Evolutionary conservation across 2,113 vertebrate species (phyloP).

Genomic region (Mastomys natalensis): DNA sequence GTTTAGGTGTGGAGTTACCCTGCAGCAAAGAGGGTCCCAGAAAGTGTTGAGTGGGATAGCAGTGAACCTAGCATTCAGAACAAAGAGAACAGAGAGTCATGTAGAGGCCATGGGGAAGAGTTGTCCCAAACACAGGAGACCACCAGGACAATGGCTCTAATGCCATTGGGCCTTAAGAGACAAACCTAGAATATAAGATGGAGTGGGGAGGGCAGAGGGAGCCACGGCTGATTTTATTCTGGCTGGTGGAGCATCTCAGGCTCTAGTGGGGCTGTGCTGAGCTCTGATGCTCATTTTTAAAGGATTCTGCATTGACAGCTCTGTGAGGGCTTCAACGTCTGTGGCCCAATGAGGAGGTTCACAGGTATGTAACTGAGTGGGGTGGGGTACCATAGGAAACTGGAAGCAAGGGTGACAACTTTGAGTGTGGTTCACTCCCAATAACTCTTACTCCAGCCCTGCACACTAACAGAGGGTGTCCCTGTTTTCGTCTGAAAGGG

Average conservation of each 20-base stretch:
- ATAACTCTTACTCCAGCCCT: not conserved
- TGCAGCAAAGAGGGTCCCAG: not conserved
- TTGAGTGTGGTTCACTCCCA: fast-evolving
- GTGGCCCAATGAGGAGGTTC: not conserved
- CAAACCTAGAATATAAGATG: not conserved
- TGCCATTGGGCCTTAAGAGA: not conserved
- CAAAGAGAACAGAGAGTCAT: not conserved
- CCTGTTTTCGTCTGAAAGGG: not conserved
- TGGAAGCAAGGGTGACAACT: not conserved
- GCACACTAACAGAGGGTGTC: not conserved
- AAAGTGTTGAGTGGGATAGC: not conserved
- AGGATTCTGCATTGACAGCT: not conserved
- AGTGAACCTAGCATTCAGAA: not conserved
- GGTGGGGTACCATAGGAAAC: not conserved
- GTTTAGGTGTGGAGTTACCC: not conserved
- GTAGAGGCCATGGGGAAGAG: not conserved
- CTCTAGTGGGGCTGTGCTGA: not conserved
- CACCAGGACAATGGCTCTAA: not conserved
- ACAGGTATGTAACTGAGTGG: not conserved
- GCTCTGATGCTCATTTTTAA: not conserved
- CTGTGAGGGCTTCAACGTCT: not conserved
- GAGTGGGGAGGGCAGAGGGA: not conserved
- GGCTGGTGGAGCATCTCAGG: too few relatives aligned
- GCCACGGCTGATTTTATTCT: fast-evolving
- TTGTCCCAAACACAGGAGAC: not conserved